phyloP scores from a whole-genome alignment of 2,113 vertebrate species.

The Mesitornis unicolor region DNA sequence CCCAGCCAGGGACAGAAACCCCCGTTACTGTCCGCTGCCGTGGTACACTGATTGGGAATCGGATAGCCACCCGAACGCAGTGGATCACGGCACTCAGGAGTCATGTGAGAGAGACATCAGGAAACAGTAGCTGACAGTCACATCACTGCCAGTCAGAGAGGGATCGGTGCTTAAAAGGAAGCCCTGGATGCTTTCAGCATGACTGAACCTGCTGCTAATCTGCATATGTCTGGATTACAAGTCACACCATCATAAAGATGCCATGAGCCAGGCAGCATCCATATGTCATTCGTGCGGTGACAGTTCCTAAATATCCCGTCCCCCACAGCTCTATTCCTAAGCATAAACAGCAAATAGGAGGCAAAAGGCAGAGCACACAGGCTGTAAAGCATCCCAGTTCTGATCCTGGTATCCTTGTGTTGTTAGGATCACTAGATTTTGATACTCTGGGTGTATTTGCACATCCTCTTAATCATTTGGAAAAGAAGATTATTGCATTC shows the following conservation, averaged over 20 bases:
- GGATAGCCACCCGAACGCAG: not conserved
- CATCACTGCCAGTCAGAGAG: conserved; percentile 34
- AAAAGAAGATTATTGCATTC: conserved; percentile 9
- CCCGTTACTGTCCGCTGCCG: conserved; percentile 10
- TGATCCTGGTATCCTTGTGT: not conserved
- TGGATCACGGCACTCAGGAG: conserved; percentile 14
- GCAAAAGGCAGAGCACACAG: not conserved
- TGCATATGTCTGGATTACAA: conserved; percentile 64
- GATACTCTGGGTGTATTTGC: not conserved
- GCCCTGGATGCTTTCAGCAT: conserved; percentile 39
- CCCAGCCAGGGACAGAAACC: conserved; percentile 46
- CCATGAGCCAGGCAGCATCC: conserved; percentile 47
- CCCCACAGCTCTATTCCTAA: conserved; percentile 36
- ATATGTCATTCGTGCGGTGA: conserved; percentile 34
- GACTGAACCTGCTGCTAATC: conserved; percentile 35
- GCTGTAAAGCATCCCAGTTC: not conserved
- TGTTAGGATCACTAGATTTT: not conserved
- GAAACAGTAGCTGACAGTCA: conserved; percentile 62
- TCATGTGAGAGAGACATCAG: conserved; percentile 69
- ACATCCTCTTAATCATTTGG: not conserved
- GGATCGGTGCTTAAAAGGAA: conserved; percentile 60
- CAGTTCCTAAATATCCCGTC: conserved; percentile 50
- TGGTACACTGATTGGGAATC: conserved; percentile 26
- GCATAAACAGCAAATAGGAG: conserved; percentile 15
- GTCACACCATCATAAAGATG: conserved; percentile 60